Evolutionary conservation across 2,113 vertebrate species (phyloP).

Genomic region (Enhydra lutris): DNA sequence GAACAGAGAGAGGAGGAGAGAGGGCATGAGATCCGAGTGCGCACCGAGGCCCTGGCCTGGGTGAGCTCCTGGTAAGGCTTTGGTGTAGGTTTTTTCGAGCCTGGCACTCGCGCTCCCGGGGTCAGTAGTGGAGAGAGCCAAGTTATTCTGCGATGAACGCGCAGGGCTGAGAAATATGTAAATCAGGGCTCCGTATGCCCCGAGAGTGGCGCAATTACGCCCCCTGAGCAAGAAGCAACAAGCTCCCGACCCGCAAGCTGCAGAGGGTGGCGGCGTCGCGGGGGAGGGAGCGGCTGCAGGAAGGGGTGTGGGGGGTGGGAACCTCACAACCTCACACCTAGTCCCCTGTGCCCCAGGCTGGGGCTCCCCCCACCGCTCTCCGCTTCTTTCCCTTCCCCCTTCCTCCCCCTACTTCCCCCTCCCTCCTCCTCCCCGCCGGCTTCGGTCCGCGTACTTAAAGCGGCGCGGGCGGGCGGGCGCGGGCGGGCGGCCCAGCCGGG

Average conservation of each 20-base stretch:
- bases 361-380: conserved; percentile 55
- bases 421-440: conserved; percentile 69
- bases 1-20: neutral
- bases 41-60: neutral
- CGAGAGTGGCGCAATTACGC: conserved; percentile 58
- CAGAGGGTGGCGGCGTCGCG: conserved; percentile 57
- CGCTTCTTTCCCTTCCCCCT: conserved; percentile 65
- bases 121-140: conserved; percentile 22
- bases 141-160: neutral
- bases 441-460: conserved; percentile 76
- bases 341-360: conserved; percentile 44
- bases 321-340: conserved; percentile 77
- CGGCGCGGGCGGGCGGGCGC: conserved; percentile 61
- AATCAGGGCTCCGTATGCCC: conserved; percentile 65
- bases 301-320: conserved; percentile 67
- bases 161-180: conserved; percentile 63
- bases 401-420: conserved; percentile 60
- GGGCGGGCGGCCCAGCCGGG: conserved; percentile 67
- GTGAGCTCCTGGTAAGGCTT: neutral
- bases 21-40: neutral
- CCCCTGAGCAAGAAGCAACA: conserved; percentile 72
- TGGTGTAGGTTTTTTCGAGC: neutral
- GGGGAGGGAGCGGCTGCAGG: conserved; percentile 68
- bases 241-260: conserved; percentile 59
- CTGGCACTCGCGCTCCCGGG: neutral